Percentiles rank a stretch among this genome's conserved stretches.
Conservation (phyloP, 1,140 invertebrate species). For the Apis cerana region DNA sequence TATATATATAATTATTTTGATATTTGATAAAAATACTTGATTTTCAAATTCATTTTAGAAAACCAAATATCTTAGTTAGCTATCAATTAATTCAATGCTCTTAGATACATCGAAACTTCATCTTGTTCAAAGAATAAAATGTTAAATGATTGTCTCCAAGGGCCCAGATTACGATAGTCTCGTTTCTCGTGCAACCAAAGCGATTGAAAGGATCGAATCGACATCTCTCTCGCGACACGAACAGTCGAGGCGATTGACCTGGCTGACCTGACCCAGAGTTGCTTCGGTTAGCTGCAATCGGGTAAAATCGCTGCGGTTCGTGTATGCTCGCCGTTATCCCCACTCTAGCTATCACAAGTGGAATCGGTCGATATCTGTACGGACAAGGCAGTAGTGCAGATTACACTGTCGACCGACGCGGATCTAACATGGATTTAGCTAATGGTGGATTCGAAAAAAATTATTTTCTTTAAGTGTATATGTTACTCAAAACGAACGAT, state of each 20-base stretch:
- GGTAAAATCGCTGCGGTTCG: constrained; percentile 41
- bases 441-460: background rate
- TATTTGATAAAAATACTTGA: no score
- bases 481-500: background rate
- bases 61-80: no score
- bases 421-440: background rate
- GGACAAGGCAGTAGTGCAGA: constrained; percentile 28
- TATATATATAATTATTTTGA: no score
- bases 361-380: constrained; percentile 59
- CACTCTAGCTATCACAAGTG: background rate
- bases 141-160: constrained; percentile 9
- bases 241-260: constrained; percentile 73
- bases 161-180: background rate
- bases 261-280: constrained; percentile 74
- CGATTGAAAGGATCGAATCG: constrained; percentile 25
- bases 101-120: no score
- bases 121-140: background rate
- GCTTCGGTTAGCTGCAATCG: constrained; percentile 61
- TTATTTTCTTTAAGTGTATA: background rate
- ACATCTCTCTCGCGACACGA: constrained; percentile 66
- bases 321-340: constrained; percentile 9
- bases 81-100: no score
- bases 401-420: constrained; percentile 13
- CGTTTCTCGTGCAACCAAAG: background rate
- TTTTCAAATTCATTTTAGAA: no score